Base-by-base conservation (phyloP, 2,113 vertebrate genomes). In the Paratilapia polleni region DNA sequence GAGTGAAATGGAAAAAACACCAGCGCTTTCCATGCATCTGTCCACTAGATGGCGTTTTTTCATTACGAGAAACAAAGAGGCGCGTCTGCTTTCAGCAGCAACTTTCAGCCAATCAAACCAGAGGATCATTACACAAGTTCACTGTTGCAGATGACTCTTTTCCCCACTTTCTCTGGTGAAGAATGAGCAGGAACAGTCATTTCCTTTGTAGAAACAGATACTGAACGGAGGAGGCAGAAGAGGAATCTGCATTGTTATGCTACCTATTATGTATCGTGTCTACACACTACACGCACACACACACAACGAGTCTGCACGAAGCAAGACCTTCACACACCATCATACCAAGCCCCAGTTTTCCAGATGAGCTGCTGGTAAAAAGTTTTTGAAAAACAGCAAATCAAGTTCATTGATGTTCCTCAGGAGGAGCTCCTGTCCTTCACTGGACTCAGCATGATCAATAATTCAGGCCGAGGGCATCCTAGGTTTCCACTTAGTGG, bases 1-100 rank as follows among this genome's bases (percentile, higher is more conserved):
- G 17, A 52, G 49, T 49, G 66, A 70, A 49, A 47, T 47, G 14
- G 49, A 52, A 52, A 31, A 36, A 15, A 17, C 17, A 3, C 22
- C 9, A 7, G 26, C 3, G 61, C 14, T 5, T n/a, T 77, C 36
- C 59, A 13, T 31, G 6, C 4, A 24, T 77, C 52, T 57, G 31
- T 77, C 89, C 92, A 92, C 86, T 19, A 90, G 92, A 36, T 88
- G 86, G 84, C 1, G 89, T 31, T 78, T 13, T 68, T 62, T 8
- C 43, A 64, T 26, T 36, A 47, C 11, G 17, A 31, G 13, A 12
- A 13, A 6, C 36, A 54, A 26, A 57, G 54, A 52, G 68, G 47
- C 8, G 17, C 4, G 19, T 73, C 47, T 52, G 6, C 31, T 73
- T 22, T 8, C 17, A 59, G 12, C 14, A 9, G 59, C 14, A 28